Evolutionary conservation across 2,888 invertebrate genomes (phyloP), one percentile per base, ranked within the genome.

Genomic region (Steromphala cineraria): DNA sequence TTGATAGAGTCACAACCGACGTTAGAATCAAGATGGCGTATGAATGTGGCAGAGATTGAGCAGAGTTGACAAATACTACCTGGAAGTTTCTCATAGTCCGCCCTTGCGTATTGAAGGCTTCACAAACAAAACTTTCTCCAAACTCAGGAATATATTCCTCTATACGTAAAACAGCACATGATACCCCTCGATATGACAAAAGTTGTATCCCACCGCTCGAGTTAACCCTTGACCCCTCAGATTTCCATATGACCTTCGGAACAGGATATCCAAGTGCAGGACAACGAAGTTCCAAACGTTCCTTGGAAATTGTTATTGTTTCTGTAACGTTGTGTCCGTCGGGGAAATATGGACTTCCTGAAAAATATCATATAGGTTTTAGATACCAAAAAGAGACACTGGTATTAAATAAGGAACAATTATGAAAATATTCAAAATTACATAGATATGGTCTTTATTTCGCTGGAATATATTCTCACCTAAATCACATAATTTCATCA

Each of bases 291-390:
- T 71, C 71, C 71, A 71, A 36, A 17, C 36, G 31, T 40, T 71
- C 19, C 19, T 15, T 40, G 2, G 40, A 71, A 19, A 71, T 36
- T n/a, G 31, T 71, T 36, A 71, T 36, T 10, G 71, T 71, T 36
- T 71, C 71, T 15, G 71, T 31, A 36, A 71, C 40, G 71, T 71
- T 71, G 19, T 71, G 71, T 10, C 71, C 71, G 36, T 71, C 71
- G 10, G 71, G 71, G 19, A 71, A 71, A 19, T 71, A 71, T 71
- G 71, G 71, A 40, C 71, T 71, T 19, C 71, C 71, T 71, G 71
- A 19, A 71, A 71, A 36, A 56, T 7, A 21, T 5, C 10, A 10
- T 10, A 10, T 46, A 46, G 1, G 10, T 46, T 10, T 46, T 36
- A 36, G 7, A 36, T 13, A 46, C 13, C 13, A 46, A 46, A 5